phyloP scores from a whole-genome alignment of 2,113 vertebrate genomes.

The Porphyrio hochstetteri region DNA sequence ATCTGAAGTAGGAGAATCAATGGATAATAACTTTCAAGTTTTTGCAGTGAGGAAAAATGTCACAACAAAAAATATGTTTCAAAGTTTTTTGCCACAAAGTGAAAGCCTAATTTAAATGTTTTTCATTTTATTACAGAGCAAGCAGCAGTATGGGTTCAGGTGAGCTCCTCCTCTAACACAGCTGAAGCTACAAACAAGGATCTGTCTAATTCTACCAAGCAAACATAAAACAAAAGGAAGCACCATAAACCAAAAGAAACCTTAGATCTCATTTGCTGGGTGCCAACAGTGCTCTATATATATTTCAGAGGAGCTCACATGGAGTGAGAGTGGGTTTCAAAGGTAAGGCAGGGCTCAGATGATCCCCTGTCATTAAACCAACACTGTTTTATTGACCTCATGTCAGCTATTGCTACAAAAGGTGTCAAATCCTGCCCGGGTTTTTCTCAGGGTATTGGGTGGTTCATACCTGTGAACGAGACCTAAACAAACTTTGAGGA shows the following conservation, averaged over 20 bases:
- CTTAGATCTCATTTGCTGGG: not conserved
- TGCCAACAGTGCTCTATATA: not conserved
- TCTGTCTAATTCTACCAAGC: not conserved
- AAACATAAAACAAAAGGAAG: conserved; percentile 14
- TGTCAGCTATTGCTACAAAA: not conserved
- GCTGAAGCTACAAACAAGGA: not conserved
- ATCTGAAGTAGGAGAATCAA: not conserved
- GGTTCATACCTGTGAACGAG: rapidly evolving
- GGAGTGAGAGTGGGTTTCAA: not conserved
- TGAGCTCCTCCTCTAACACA: not conserved
- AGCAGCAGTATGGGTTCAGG: not conserved
- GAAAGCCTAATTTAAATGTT: not conserved
- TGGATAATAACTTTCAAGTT: not conserved
- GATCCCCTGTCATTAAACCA: not conserved
- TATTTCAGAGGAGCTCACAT: not conserved
- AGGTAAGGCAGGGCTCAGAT: not conserved
- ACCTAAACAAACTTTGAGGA: not conserved
- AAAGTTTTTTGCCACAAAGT: not conserved
- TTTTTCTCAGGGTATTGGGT: not conserved
- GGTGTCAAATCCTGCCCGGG: not conserved
- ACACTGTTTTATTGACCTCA: not conserved
- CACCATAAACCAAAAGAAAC: not conserved
- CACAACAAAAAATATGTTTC: not conserved
- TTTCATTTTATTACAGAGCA: not conserved
- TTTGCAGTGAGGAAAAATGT: not conserved